These are phyloP conservation scores for Bergia sp. DNA, from an alignment of 92 coral and sea anemone species.

Conservation along the genomic window DNA sequence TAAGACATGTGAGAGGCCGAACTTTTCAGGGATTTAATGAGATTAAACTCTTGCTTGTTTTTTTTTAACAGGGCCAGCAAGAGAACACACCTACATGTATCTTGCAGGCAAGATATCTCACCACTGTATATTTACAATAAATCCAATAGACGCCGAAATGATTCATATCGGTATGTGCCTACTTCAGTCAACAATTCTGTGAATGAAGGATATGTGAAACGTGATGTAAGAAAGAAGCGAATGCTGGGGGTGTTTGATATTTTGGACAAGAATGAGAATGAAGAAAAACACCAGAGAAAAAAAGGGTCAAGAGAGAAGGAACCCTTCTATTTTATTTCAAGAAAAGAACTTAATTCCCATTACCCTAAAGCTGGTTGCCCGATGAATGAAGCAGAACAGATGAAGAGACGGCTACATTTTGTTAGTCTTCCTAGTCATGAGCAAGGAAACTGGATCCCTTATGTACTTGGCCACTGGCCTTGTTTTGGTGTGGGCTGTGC, in stretches of 20 bases:
- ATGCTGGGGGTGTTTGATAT: conserved; percentile 40
- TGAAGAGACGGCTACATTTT: conserved; percentile 92
- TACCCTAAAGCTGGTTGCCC: conserved; percentile 29
- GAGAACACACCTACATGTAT: neutral
- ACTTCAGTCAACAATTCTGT: neutral
- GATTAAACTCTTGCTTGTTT: neutral
- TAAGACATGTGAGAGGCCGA: no score
- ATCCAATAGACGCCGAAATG: neutral
- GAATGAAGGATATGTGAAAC: neutral
- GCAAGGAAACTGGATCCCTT: conserved; percentile 97
- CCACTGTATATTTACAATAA: neutral
- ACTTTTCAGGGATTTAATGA: neutral
- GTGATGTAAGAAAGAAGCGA: conserved; percentile 16
- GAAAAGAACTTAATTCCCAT: conserved; percentile 15
- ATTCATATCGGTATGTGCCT: neutral
- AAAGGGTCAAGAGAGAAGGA: conserved; percentile 47
- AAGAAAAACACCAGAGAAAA: conserved; percentile 1
- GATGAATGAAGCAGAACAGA: conserved; percentile 48
- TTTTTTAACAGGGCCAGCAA: conserved; percentile 23
- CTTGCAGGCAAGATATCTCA: conserved; percentile 1
- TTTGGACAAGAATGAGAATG: conserved; percentile 7
- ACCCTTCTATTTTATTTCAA: conserved; percentile 55
- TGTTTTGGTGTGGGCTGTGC: conserved; percentile 98
- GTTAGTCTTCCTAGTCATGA: conserved; percentile 77
- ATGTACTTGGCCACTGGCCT: conserved; percentile 90